Conservation (phyloP, 2,888 invertebrate genomes). For the Cinara cedri region DNA sequence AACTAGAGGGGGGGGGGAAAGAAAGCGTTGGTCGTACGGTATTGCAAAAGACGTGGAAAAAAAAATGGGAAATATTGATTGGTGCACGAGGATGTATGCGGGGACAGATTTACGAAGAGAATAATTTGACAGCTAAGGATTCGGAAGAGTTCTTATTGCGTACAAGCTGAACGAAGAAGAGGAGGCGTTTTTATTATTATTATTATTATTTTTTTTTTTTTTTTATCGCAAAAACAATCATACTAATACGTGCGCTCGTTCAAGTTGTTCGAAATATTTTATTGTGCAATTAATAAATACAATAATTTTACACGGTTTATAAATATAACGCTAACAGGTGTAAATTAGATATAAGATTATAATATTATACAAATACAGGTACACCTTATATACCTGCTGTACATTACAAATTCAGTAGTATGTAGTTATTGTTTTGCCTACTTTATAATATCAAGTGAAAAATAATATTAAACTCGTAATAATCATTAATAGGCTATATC, state of each 20-base stretch:
- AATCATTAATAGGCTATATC: slow-evolving; percentile 36
- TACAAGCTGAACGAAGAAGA: too few relatives aligned
- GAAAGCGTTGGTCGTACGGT: too few relatives aligned
- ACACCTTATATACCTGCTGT: not conserved
- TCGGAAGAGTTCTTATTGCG: too few relatives aligned
- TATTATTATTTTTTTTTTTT: too few relatives aligned
- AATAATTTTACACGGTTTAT: slow-evolving; percentile 47
- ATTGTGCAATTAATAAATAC: slow-evolving; percentile 54
- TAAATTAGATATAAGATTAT: not conserved
- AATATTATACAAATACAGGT: not conserved
- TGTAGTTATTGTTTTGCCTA: slow-evolving; percentile 9
- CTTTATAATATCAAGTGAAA: not conserved
- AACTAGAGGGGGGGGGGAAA: too few relatives aligned
- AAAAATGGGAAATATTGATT: too few relatives aligned
- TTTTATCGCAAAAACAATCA: not conserved
- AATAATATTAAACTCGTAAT: slow-evolving; percentile 25
- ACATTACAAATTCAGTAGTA: slow-evolving; percentile 27
- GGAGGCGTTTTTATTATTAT: too few relatives aligned
- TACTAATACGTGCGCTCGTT: too few relatives aligned
- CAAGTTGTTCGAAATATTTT: slow-evolving; percentile 39
- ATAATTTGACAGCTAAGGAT: too few relatives aligned
- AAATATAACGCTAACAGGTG: slow-evolving; percentile 35
- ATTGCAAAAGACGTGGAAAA: too few relatives aligned
- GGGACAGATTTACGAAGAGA: too few relatives aligned
- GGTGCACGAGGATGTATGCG: too few relatives aligned